Base-by-base conservation (phyloP, 2,888 invertebrate genomes). In the Ectemnius cavifrons region DNA sequence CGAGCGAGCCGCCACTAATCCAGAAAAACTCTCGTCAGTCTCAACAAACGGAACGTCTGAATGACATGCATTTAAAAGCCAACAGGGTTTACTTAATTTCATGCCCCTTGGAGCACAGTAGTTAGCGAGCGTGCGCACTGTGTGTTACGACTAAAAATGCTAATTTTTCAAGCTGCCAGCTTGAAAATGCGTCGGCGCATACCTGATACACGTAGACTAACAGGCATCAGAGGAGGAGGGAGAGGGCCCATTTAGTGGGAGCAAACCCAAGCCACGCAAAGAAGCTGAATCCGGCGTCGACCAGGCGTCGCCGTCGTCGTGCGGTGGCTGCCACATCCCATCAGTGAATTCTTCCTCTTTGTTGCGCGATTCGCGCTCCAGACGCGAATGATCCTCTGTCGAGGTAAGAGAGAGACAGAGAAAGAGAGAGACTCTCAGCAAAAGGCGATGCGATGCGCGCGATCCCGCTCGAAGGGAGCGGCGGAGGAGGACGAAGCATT, bases 401-500 rank as follows among this genome's bases (percentile, higher is more conserved):
- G 52, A 52, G 52, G 52, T 13, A 28, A 20, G 60, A 37, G 28
- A 14, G 13, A 13, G 52, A 16, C 8, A 5, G n/a, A 52, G 52
- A 52, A 16, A 16, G 52, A 52, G 52, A 16, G 14, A 52, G 52
- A 52, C 8, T 16, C n/a, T 14, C 74, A 74, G 81, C 80, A 74
- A 78, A 82, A 77, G 79, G 69, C 73, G 79, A 72, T 71, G 37
- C 37, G 37, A 37, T 37, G 37, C 37, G 37, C 37, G 37, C 37
- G 37, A 37, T 8, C 37, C 37, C 37, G 37, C 37, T 37, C 37
- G 8, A 37, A 37, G 37, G 8, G n/a, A 52, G 52, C 14, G 65
- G 78, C 75, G 78, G 76, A 71, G 78, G 67, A 81, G 77, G 73
- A 82, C 84, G 84, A 83, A 85, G 85, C 86, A 84, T 89, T 89